Evolutionary conservation across 2,888 invertebrate genomes (phyloP), one percentile per base, ranked within the genome.

Genomic region (Andrena chrysosceles): DNA sequence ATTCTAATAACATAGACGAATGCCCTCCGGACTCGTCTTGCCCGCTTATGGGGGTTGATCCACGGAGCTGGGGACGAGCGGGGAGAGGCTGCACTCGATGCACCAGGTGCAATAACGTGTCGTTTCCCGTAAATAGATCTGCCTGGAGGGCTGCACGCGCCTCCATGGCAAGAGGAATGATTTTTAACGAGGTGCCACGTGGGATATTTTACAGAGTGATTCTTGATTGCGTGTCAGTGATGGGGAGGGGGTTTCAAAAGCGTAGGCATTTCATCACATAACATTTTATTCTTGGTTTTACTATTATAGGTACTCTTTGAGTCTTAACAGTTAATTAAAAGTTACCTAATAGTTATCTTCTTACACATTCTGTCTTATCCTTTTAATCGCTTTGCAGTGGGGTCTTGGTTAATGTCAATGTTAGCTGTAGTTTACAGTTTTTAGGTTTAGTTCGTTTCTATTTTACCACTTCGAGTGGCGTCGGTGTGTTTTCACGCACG

Each of bases 81-180:
- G 66, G 80, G 64, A 33, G 35, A 62, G 60, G 69, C 59, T 66
- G 71, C 42, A 63, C 69, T 54, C 68, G 78, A 78, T 71, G 84
- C 81, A 83, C 85, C 87, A 89, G 88, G 80, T 86, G 85, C 84
- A 81, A 85, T 85, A 71, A 82, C 84, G 80, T 90, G 90, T 88
- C 90, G 88, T 88, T 90, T 67, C 89, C 90, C 91, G 90, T 91
- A 91, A 90, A 91, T 91, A 91, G 91, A 91, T 90, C 85, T 87
- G 81, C 77, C 71, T 81, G 52, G 74, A 59, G 68, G 79, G 64
- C 69, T 69, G 77, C 64, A 70, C 77, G 78, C 77, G 69, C 69
- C 69, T 29, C 63, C 13, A 26, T n/a, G 77, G 42, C 33, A 91
- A 89, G 90, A 87, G 89, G 88, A 90, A 89, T 90, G 88, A 92